Conservation (phyloP, 1,140 invertebrate genomes). For the Periplaneta americana region DNA sequence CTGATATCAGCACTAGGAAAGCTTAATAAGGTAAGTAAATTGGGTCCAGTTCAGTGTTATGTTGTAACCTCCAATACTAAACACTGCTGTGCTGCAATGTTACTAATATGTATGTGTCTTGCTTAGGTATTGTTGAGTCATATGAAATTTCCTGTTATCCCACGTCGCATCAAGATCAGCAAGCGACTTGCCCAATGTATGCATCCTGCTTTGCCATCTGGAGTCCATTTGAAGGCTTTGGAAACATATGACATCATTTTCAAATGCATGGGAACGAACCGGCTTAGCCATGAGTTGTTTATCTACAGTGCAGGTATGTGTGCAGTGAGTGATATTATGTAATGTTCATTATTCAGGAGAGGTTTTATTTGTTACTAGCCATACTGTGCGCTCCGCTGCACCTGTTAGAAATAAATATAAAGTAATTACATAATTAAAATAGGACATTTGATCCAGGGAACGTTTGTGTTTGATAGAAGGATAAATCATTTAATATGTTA, state of each 20-base stretch:
- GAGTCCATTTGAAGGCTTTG: constrained; percentile 88
- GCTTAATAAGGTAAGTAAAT: constrained; percentile 73
- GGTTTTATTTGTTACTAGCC: no score
- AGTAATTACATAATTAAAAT: no score
- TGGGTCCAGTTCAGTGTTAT: not conserved
- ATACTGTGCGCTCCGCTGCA: no score
- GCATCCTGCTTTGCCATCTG: constrained; percentile 86
- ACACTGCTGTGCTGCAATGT: no score
- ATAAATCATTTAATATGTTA: no score
- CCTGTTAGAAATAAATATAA: no score
- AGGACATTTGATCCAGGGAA: no score
- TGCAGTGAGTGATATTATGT: no score
- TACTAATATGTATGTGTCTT: constrained; percentile 9
- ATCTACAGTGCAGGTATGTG: constrained; percentile 63
- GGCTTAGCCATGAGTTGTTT: constrained; percentile 78
- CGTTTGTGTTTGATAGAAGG: no score
- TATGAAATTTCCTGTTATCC: constrained; percentile 84
- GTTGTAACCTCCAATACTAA: no score
- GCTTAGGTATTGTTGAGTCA: constrained; percentile 66
- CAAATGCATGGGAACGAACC: constrained; percentile 79
- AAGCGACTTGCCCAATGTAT: constrained; percentile 93
- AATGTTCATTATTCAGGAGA: no score
- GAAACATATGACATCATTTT: constrained; percentile 94
- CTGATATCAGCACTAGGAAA: constrained; percentile 88
- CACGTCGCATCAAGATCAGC: constrained; percentile 83